Conservation (phyloP, 2,888 invertebrate species). For the Xylophagus ater region DNA sequence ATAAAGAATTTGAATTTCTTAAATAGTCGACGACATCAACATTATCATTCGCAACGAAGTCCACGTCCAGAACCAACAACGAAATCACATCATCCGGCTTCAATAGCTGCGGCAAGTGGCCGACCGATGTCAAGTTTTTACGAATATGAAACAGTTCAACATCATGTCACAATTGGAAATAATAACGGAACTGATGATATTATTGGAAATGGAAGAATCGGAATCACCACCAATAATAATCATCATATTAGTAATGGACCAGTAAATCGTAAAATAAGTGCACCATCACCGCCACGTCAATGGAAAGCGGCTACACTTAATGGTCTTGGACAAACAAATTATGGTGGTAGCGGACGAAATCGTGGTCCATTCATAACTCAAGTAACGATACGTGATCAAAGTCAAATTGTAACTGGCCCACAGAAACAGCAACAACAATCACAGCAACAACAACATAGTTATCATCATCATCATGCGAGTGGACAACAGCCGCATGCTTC, state of each 20-base stretch:
- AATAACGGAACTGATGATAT: too few species aligned
- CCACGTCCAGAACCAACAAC: slow-evolving; percentile 28
- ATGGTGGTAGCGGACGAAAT: slow-evolving; percentile 34
- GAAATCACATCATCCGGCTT: slow-evolving; percentile 45
- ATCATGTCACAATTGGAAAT: slow-evolving; percentile 45
- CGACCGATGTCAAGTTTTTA: slow-evolving; percentile 74
- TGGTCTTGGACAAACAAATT: slow-evolving; percentile 21
- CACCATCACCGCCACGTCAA: slow-evolving; percentile 23
- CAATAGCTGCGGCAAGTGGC: slow-evolving; percentile 19
- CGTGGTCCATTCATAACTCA: slow-evolving; percentile 52
- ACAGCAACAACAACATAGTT: slow-evolving; percentile 28
- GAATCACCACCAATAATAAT: slow-evolving; percentile 35
- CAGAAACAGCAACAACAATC: slow-evolving; percentile 29
- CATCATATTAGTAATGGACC: slow-evolving; percentile 22
- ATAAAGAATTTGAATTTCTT: too few species aligned
- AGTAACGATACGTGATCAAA: slow-evolving; percentile 48
- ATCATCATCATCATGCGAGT: slow-evolving; percentile 19
- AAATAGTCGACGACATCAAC: slow-evolving; percentile 52
- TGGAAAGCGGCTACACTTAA: slow-evolving; percentile 35
- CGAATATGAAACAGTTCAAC: slow-evolving; percentile 70
- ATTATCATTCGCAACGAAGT: slow-evolving; percentile 52
- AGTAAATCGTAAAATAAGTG: slow-evolving; percentile 16
- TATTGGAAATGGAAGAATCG: too few species aligned
- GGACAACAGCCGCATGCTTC: slow-evolving; percentile 35
- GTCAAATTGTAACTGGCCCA: slow-evolving; percentile 18